phyloP scores from a whole-genome alignment of 2,797 vertebrate genomes.

The Melanotaenia boesemani region DNA sequence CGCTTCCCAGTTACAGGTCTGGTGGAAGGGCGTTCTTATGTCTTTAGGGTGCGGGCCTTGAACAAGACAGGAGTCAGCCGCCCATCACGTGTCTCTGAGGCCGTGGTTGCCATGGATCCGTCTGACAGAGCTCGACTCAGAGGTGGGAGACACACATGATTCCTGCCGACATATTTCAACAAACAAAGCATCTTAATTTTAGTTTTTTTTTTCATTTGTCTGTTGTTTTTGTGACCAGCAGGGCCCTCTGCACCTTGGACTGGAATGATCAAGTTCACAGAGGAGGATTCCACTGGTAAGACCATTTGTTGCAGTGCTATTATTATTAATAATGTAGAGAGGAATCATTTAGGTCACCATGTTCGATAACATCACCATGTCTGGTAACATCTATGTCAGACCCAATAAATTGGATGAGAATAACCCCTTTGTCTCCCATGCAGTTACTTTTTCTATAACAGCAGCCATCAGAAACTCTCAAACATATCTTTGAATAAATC shows the following conservation, averaged over 20 bases:
- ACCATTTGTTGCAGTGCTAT: background rate
- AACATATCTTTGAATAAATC: background rate
- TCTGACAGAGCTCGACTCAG: slow-evolving; percentile 91
- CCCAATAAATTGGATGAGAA: background rate
- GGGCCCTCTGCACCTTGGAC: slow-evolving; percentile 97
- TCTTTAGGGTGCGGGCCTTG: slow-evolving; percentile 93
- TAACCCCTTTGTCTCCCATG: background rate
- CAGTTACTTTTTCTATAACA: background rate
- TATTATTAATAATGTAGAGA: background rate
- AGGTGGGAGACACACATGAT: slow-evolving; percentile 78
- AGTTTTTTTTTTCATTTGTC: background rate
- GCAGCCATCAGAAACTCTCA: background rate
- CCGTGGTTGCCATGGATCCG: slow-evolving; percentile 93
- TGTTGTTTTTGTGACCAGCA: slow-evolving; percentile 75
- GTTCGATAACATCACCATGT: background rate
- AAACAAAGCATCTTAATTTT: background rate
- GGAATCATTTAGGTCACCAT: background rate
- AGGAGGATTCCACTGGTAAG: slow-evolving; percentile 94
- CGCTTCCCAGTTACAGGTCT: slow-evolving; percentile 98
- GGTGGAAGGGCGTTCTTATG: slow-evolving; percentile 93
- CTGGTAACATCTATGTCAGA: background rate
- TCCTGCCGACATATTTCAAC: background rate
- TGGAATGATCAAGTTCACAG: slow-evolving; percentile 98
- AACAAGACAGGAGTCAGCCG: slow-evolving; percentile 91
- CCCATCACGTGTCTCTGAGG: slow-evolving; percentile 91